Conservation (phyloP, 1,140 invertebrate species). For the Lordiphosa clarofinis region DNA sequence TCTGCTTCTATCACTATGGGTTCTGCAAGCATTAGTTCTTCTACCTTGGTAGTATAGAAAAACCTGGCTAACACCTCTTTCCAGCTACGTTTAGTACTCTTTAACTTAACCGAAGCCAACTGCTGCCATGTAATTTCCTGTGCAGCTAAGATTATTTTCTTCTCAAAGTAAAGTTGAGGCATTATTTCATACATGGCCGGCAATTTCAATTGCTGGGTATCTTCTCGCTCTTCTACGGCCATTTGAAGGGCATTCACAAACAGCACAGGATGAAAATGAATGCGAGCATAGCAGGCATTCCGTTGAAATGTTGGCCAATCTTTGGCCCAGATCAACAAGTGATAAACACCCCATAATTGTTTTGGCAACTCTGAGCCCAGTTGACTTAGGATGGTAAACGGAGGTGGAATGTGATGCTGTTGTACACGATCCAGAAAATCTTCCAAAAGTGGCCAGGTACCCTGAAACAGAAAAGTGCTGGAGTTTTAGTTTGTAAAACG, state of each 20-base stretch:
- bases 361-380: slow-evolving; percentile 82
- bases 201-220: slow-evolving; percentile 81
- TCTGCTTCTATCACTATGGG: slow-evolving; percentile 36
- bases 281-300: slow-evolving; percentile 82
- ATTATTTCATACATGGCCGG: slow-evolving; percentile 83
- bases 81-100: slow-evolving; percentile 29
- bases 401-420: slow-evolving; percentile 80
- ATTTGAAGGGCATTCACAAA: slow-evolving; percentile 82
- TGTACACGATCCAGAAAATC: slow-evolving; percentile 46
- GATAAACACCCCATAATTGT: slow-evolving; percentile 84
- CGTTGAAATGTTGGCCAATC: slow-evolving; percentile 83
- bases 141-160: slow-evolving; percentile 31
- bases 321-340: slow-evolving; percentile 83
- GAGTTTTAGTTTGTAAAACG: too few species aligned
- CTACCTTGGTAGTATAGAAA: not conserved
- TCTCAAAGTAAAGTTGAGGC: slow-evolving; percentile 81
- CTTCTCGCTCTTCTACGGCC: slow-evolving; percentile 81
- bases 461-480: slow-evolving; percentile 11
- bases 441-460: slow-evolving; percentile 25
- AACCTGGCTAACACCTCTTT: slow-evolving; percentile 12
- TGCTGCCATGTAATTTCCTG: slow-evolving; percentile 44
- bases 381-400: slow-evolving; percentile 57
- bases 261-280: slow-evolving; percentile 82
- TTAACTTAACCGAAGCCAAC: slow-evolving; percentile 14
- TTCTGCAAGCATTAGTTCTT: slow-evolving; percentile 22